These are phyloP conservation scores for Dioctria rufipes DNA, from an alignment of 2,888 invertebrate genomes.

Conservation along the genomic window DNA sequence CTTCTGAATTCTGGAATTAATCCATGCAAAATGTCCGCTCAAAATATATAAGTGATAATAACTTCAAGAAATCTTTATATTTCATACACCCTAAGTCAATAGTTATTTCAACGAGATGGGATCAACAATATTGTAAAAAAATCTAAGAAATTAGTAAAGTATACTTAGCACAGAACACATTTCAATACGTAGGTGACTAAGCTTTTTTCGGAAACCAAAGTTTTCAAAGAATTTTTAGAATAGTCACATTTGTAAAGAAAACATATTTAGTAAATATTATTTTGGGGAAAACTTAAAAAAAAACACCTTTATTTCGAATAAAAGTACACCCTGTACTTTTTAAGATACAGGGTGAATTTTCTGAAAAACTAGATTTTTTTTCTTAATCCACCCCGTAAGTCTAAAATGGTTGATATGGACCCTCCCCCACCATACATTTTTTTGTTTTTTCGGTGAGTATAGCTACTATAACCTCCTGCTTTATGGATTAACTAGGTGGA, in stretches of 20 bases:
- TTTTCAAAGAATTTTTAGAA: background rate
- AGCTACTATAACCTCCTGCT: too few species aligned
- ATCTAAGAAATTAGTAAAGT: constrained; percentile 32
- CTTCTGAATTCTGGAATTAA: too few species aligned
- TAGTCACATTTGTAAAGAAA: constrained; percentile 4
- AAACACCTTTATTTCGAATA: constrained; percentile 17
- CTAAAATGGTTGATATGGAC: too few species aligned
- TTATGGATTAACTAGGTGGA: too few species aligned
- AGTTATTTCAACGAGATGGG: constrained; percentile 48
- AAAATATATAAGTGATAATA: constrained; percentile 49
- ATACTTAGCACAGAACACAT: constrained; percentile 47
- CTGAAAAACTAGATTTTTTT: too few species aligned
- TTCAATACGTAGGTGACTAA: constrained; percentile 38
- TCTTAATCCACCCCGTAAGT: too few species aligned
- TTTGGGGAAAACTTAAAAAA: constrained; percentile 17
- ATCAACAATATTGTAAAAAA: constrained; percentile 43
- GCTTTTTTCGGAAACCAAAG: constrained; percentile 37
- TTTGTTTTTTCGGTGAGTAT: too few species aligned
- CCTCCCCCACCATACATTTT: too few species aligned
- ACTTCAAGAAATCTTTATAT: constrained; percentile 6
- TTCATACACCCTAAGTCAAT: constrained; percentile 38
- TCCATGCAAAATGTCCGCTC: background rate
- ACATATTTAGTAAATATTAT: background rate
- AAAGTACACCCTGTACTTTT: background rate
- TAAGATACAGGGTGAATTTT: too few species aligned